phyloP scores from a whole-genome alignment of 2,797 vertebrate species.

The Staurois parvus region DNA sequence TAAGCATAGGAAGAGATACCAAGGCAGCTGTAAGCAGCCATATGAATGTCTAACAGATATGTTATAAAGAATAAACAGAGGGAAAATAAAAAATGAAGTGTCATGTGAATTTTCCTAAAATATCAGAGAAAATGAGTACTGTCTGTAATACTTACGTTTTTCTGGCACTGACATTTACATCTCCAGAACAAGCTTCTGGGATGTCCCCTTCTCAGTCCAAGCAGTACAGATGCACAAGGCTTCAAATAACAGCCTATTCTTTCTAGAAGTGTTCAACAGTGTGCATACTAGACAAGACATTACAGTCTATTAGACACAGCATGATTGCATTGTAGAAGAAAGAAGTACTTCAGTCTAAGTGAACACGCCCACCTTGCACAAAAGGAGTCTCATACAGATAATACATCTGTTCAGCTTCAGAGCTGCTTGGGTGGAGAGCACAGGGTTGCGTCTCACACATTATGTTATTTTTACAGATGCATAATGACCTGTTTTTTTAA shows the following conservation, averaged over 20 bases:
- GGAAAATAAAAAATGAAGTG: too few relatives aligned
- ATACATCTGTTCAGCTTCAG: not conserved
- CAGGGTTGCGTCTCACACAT: not conserved
- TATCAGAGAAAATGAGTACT: too few relatives aligned
- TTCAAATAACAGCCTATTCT: not conserved
- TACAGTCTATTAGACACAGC: conserved; percentile 9
- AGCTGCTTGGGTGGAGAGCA: not conserved
- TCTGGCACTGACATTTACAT: too few relatives aligned
- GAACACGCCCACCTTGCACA: not conserved
- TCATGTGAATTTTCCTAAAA: too few relatives aligned
- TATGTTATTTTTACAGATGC: not conserved
- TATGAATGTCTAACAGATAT: too few relatives aligned
- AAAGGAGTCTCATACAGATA: not conserved
- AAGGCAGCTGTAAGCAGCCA: too few relatives aligned
- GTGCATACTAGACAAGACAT: not conserved
- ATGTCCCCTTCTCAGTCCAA: too few relatives aligned
- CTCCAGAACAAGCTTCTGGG: too few relatives aligned
- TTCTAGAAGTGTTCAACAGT: not conserved
- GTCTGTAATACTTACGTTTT: too few relatives aligned
- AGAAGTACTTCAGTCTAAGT: not conserved
- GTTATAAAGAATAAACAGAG: too few relatives aligned
- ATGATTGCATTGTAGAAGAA: conserved; percentile 7
- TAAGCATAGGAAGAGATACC: too few relatives aligned
- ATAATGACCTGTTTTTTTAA: not conserved
- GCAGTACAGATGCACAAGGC: too few relatives aligned